A percentile compares a stretch with the other conserved stretches of the same genome.
Evolutionary conservation across 1,140 invertebrate genomes (phyloP).

Genomic region (Brachionus sp.): DNA sequence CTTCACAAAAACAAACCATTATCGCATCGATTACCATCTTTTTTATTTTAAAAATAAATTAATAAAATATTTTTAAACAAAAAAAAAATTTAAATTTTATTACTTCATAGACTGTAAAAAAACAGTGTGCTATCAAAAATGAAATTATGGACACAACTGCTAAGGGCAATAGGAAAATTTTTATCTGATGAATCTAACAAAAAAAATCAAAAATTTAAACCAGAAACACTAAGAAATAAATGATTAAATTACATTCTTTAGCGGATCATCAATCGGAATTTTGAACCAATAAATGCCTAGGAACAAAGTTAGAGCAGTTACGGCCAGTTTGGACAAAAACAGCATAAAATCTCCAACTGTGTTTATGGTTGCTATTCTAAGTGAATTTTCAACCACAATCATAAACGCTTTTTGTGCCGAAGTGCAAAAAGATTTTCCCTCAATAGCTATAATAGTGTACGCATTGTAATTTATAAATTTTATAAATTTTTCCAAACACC

Average conservation of each 20-base stretch:
- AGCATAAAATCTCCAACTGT: constrained; percentile 87
- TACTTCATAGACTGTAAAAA: constrained; percentile 90
- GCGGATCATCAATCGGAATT: constrained; percentile 28
- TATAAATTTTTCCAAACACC: constrained; percentile 83
- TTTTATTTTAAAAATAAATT: constrained; percentile 49
- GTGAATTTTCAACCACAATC: constrained; percentile 80
- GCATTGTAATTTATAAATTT: constrained; percentile 77
- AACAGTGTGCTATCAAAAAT: constrained; percentile 74
- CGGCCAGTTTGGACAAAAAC: constrained; percentile 78
- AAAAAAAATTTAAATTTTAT: constrained; percentile 58
- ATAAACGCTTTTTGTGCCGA: constrained; percentile 84
- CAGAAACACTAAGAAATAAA: neutral
- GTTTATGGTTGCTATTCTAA: constrained; percentile 79
- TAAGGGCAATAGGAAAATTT: constrained; percentile 64
- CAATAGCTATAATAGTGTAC: constrained; percentile 86
- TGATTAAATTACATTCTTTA: constrained; percentile 4
- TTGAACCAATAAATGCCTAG: constrained; percentile 60
- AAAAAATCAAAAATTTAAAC: neutral
- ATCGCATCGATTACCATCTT: constrained; percentile 92
- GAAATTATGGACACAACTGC: constrained; percentile 62
- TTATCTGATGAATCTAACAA: constrained; percentile 58
- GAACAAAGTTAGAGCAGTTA: constrained; percentile 69
- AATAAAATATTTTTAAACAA: constrained; percentile 49
- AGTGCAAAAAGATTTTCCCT: constrained; percentile 83
- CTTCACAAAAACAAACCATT: constrained; percentile 93